Conservation (phyloP, 2,888 invertebrate species). For the Dasypogon diadema region DNA sequence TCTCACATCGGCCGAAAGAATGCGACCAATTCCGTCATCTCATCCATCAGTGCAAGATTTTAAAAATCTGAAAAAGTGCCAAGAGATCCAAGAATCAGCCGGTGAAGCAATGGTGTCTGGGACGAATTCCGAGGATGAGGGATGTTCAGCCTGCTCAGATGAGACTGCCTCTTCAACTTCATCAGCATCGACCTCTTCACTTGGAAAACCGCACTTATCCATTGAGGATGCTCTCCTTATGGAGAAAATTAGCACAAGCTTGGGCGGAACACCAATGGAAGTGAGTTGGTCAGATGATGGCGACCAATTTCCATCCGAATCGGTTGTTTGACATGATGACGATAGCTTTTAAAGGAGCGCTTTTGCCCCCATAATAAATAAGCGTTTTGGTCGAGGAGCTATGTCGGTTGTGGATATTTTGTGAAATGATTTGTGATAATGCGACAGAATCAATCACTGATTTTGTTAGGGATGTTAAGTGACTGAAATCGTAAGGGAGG, state of each 20-base stretch:
- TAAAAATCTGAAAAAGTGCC: conserved; percentile 65
- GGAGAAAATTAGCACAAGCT: conserved; percentile 63
- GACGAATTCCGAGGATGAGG: conserved; percentile 73
- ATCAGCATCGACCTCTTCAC: conserved; percentile 66
- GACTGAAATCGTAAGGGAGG: neutral
- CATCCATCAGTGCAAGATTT: conserved; percentile 64
- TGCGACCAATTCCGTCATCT: conserved; percentile 60
- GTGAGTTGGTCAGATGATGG: conserved; percentile 69
- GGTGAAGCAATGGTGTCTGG: conserved; percentile 78
- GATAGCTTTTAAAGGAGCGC: conserved; percentile 66
- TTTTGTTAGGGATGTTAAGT: neutral
- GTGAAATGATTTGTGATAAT: conserved; percentile 36
- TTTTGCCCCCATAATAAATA: neutral
- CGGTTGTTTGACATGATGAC: conserved; percentile 66
- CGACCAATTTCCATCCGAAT: conserved; percentile 61
- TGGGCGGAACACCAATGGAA: conserved; percentile 70
- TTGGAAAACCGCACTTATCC: conserved; percentile 60
- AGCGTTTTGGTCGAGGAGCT: neutral
- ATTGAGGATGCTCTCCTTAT: conserved; percentile 65
- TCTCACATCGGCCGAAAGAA: conserved; percentile 61
- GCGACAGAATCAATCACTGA: neutral
- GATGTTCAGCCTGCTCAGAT: conserved; percentile 70
- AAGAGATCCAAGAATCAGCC: conserved; percentile 74
- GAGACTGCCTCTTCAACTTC: conserved; percentile 68
- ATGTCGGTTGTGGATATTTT: conserved; percentile 16